A percentile compares a stretch with the other conserved stretches of the same genome.
These are phyloP conservation scores for Carterocephalus palaemon DNA, from an alignment of 2,888 invertebrate genomes.

Conservation along the genomic window DNA sequence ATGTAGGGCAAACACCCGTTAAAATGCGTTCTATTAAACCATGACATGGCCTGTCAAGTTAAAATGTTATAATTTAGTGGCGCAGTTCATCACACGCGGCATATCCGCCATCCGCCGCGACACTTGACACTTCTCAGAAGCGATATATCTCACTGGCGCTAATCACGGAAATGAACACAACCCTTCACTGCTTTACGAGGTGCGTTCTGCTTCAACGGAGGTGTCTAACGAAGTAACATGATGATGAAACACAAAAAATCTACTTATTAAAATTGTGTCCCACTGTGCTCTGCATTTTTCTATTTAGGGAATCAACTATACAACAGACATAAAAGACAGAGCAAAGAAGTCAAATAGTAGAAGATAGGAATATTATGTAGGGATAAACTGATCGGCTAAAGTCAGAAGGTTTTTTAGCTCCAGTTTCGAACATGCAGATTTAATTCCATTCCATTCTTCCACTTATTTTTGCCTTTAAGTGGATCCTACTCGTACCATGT, in stretches of 20 bases:
- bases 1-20: constrained; percentile 48
- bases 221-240: constrained; percentile 36
- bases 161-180: constrained; percentile 72
- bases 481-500: too few species aligned
- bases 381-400: too few species aligned
- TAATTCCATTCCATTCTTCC: too few species aligned
- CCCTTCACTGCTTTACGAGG: constrained; percentile 49
- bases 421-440: too few species aligned
- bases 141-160: constrained; percentile 67
- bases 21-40: constrained; percentile 49
- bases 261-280: too few species aligned
- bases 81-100: constrained; percentile 57
- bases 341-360: too few species aligned
- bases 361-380: too few species aligned
- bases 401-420: too few species aligned
- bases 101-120: constrained; percentile 57
- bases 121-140: constrained; percentile 66
- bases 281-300: too few species aligned
- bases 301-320: too few species aligned
- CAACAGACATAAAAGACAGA: too few species aligned
- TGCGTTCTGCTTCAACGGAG: constrained; percentile 49
- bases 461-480: too few species aligned
- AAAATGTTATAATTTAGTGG: constrained; percentile 75
- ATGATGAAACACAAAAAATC: not conserved
- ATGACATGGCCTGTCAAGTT: constrained; percentile 67